Evolutionary conservation across 2,797 vertebrate genomes (phyloP).

Genomic region (Acanthornis magna): DNA sequence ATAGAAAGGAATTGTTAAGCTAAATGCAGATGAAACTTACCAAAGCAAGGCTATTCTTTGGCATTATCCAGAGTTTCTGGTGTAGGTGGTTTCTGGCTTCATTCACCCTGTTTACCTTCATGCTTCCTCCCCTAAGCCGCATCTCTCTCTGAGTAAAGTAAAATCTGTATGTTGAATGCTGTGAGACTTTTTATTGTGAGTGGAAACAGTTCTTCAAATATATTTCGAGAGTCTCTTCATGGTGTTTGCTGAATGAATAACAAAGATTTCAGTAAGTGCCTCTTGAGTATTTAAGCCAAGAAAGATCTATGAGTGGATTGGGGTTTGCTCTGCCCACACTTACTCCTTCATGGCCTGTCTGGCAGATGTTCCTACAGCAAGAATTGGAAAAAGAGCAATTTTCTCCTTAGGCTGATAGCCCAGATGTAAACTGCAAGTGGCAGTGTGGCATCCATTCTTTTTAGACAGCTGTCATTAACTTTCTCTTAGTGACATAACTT

Average conservation of each 20-base stretch:
- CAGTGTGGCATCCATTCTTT: background rate
- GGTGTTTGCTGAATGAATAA: background rate
- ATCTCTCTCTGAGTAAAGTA: background rate
- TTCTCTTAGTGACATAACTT: background rate
- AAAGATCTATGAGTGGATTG: background rate
- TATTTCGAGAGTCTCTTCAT: background rate
- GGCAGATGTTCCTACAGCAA: background rate
- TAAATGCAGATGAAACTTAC: background rate
- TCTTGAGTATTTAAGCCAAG: background rate
- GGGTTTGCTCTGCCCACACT: background rate
- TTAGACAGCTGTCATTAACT: background rate
- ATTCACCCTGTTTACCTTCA: background rate
- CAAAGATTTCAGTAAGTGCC: background rate
- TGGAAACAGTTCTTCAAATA: background rate
- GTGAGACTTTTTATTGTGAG: background rate
- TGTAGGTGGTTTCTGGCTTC: background rate
- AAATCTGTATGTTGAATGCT: background rate
- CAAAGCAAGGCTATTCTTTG: background rate
- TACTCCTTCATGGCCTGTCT: background rate
- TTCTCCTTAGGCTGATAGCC: background rate
- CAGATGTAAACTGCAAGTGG: background rate
- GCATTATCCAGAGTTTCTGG: background rate
- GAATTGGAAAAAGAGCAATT: background rate
- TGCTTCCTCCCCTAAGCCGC: background rate
- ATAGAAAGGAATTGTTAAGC: background rate